Evolutionary conservation across 2,113 vertebrate species (phyloP).

Genomic region (Azemiops feae): DNA sequence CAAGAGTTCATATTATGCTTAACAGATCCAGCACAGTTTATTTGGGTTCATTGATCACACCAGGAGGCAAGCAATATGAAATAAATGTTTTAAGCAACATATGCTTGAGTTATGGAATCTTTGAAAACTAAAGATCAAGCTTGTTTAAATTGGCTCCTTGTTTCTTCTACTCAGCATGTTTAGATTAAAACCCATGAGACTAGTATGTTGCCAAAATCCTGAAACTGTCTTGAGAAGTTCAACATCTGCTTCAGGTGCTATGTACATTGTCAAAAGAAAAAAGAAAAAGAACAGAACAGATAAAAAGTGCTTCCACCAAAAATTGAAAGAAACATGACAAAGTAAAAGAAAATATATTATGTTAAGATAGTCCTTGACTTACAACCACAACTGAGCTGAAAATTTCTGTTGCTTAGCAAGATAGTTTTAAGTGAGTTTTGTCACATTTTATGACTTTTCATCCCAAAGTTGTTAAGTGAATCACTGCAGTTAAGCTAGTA

Average conservation of each 20-base stretch:
- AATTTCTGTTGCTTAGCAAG: not conserved
- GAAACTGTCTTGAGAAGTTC: not conserved
- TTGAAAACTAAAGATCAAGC: constrained; percentile 52
- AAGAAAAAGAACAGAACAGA: not conserved
- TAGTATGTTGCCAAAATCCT: not conserved
- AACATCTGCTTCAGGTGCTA: not conserved
- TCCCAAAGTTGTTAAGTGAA: not conserved
- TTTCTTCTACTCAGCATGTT: constrained; percentile 13
- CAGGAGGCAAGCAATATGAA: constrained; percentile 26
- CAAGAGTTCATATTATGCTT: not conserved
- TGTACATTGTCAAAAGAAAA: not conserved
- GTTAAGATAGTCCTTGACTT: not conserved
- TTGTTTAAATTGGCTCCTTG: constrained; percentile 42
- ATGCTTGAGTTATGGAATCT: constrained; percentile 18
- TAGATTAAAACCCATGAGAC: not conserved
- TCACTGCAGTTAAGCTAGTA: not conserved
- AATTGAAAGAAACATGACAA: not conserved
- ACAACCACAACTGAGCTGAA: not conserved
- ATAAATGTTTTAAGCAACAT: constrained; percentile 26
- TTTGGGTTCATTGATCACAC: constrained; percentile 25
- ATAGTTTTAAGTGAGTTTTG: not conserved
- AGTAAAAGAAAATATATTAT: not conserved
- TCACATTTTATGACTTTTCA: not conserved
- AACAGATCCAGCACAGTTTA: not conserved
- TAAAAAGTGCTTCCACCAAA: not conserved